Evolutionary conservation across 2,888 invertebrate genomes (phyloP).

Genomic region (Philereme vetulata): DNA sequence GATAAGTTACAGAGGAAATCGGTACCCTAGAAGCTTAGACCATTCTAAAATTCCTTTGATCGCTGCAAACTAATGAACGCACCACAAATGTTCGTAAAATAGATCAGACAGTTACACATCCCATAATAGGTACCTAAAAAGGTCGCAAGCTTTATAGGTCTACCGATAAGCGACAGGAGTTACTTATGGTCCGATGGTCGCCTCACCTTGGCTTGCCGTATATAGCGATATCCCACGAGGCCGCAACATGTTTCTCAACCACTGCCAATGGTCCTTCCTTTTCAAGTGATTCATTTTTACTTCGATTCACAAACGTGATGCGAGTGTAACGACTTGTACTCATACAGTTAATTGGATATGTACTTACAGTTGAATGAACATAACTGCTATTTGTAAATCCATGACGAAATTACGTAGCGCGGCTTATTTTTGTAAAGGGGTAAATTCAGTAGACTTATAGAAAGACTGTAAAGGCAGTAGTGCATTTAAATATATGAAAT

Average conservation of each 20-base stretch:
- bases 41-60: slow-evolving; percentile 6
- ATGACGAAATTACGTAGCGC: not conserved
- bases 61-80: slow-evolving; percentile 2
- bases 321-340: slow-evolving; percentile 27
- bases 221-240: slow-evolving; percentile 76
- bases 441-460: slow-evolving; percentile 4
- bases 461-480: slow-evolving; percentile 7
- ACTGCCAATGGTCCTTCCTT: slow-evolving; percentile 60
- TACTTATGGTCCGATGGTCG: slow-evolving; percentile 66
- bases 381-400: slow-evolving; percentile 8
- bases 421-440: too few species aligned
- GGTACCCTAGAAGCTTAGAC: not conserved
- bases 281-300: slow-evolving; percentile 56
- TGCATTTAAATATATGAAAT: slow-evolving; percentile 10
- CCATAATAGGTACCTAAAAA: slow-evolving; percentile 38
- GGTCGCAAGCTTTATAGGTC: slow-evolving; percentile 42
- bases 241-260: slow-evolving; percentile 64
- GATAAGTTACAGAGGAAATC: not conserved
- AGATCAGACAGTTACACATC: slow-evolving; percentile 28
- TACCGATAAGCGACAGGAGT: slow-evolving; percentile 49
- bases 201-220: slow-evolving; percentile 73
- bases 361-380: slow-evolving; percentile 17
- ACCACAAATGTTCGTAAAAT: slow-evolving; percentile 24
- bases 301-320: slow-evolving; percentile 45
- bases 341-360: slow-evolving; percentile 21